phyloP scores from a whole-genome alignment of 1,140 invertebrate genomes.

The Proctacanthus coquilletti region DNA sequence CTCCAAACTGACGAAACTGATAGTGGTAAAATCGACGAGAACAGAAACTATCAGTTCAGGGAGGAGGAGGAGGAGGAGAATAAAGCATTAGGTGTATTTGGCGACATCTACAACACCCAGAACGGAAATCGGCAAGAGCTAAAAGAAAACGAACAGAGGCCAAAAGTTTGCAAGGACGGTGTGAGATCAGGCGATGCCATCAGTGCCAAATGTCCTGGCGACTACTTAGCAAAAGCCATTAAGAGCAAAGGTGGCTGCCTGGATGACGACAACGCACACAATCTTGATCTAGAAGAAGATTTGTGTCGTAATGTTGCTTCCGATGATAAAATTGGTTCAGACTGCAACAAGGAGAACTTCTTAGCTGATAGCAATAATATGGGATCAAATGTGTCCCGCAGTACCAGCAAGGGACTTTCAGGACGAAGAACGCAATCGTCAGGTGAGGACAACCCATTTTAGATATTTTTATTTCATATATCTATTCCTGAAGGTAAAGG shows the following conservation, averaged over 20 bases:
- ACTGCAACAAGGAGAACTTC: neutral
- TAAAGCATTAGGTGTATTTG: neutral
- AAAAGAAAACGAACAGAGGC: neutral
- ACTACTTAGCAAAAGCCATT: too few species aligned
- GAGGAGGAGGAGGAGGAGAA: neutral
- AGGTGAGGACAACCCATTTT: too few species aligned
- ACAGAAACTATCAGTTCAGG: neutral
- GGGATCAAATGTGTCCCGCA: conserved; percentile 58
- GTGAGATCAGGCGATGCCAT: too few species aligned
- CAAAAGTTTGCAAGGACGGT: neutral
- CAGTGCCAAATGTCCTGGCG: too few species aligned
- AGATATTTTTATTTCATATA: conserved; percentile 6
- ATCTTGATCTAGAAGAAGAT: neutral
- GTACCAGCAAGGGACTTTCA: conserved; percentile 47
- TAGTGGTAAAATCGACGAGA: neutral
- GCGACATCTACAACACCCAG: neutral
- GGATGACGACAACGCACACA: neutral
- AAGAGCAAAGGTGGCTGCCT: neutral
- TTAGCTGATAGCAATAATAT: conserved; percentile 27
- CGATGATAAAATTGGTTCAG: neutral
- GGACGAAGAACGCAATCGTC: conserved; percentile 53
- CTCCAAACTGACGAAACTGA: neutral
- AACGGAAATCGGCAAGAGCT: neutral
- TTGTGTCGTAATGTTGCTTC: neutral
- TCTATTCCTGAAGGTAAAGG: too few species aligned